A percentile compares a stretch with the other conserved stretches of the same genome.
Evolutionary conservation across 1,140 invertebrate species (phyloP).

Genomic region (Bombus superbus): DNA sequence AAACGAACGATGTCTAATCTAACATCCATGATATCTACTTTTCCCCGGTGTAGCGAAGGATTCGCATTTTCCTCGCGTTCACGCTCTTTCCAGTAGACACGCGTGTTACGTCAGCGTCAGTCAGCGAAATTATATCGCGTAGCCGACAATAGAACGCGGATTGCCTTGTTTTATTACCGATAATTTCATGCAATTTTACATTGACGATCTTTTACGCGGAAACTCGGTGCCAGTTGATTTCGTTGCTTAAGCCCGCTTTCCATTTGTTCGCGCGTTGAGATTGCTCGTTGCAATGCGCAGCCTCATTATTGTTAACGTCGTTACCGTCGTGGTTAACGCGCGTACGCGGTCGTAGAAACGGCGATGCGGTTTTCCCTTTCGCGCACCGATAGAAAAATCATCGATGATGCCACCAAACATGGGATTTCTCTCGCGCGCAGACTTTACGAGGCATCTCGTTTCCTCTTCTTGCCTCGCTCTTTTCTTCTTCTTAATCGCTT

Average conservation of each 20-base stretch:
- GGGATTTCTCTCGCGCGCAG: background rate
- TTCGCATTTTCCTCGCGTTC: background rate
- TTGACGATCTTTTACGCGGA: conserved; percentile 33
- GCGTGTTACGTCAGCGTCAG: conserved; percentile 35
- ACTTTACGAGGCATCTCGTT: background rate
- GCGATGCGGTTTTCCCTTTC: conserved; percentile 10
- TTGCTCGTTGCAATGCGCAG: conserved; percentile 17
- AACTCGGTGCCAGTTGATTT: background rate
- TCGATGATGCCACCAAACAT: background rate
- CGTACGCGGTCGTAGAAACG: conserved; percentile 10
- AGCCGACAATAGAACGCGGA: background rate
- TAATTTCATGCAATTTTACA: conserved; percentile 56
- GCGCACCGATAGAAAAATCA: conserved; percentile 3
- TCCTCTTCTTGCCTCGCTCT: background rate
- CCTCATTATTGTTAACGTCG: conserved; percentile 53
- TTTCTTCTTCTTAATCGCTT: background rate
- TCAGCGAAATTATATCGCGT: conserved; percentile 34
- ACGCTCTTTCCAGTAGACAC: background rate
- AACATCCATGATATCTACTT: background rate
- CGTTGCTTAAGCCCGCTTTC: conserved; percentile 36
- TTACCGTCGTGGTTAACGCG: conserved; percentile 38
- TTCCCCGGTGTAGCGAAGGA: background rate
- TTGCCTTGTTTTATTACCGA: conserved; percentile 50
- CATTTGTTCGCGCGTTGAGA: conserved; percentile 40
- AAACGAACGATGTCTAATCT: background rate